Percentiles rank a stretch among this genome's conserved stretches.
Conservation (phyloP, 2,113 vertebrate genomes). For the Odocoileus virginianus region DNA sequence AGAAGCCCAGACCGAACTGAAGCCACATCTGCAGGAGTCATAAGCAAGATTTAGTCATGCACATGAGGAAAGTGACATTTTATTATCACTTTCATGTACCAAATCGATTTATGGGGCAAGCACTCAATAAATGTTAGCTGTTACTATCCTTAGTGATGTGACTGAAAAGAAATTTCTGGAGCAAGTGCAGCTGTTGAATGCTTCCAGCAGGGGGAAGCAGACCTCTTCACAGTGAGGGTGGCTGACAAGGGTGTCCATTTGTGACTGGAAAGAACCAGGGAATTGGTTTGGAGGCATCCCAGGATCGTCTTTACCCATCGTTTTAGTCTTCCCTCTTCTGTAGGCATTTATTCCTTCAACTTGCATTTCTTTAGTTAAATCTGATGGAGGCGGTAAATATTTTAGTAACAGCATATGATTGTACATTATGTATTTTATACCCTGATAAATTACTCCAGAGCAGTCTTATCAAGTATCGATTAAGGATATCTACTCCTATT, state of each 20-base stretch:
- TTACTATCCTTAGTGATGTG: not conserved
- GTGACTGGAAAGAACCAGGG: not conserved
- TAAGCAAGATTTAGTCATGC: not conserved
- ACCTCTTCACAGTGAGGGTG: not conserved
- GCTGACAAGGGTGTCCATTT: not conserved
- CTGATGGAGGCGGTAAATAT: not conserved
- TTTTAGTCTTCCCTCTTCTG: not conserved
- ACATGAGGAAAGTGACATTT: not conserved
- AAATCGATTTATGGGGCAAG: not conserved
- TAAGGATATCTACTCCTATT: not conserved
- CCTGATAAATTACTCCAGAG: not conserved
- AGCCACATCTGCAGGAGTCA: not conserved
- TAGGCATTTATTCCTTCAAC: not conserved
- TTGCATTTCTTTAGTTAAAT: slow-evolving; percentile 16
- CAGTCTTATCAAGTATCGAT: not conserved
- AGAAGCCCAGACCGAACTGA: not conserved
- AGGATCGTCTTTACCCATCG: not conserved
- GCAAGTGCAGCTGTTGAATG: not conserved
- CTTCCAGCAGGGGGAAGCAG: slow-evolving; percentile 64
- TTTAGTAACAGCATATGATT: not conserved
- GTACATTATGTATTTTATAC: not conserved
- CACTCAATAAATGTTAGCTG: not conserved
- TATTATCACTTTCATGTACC: not conserved
- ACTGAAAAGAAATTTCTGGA: not conserved
- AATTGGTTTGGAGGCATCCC: not conserved